Percentiles rank a stretch among this genome's conserved stretches.
Evolutionary conservation across 2,888 invertebrate genomes (phyloP).

Genomic region (Tetragonula carbonaria): DNA sequence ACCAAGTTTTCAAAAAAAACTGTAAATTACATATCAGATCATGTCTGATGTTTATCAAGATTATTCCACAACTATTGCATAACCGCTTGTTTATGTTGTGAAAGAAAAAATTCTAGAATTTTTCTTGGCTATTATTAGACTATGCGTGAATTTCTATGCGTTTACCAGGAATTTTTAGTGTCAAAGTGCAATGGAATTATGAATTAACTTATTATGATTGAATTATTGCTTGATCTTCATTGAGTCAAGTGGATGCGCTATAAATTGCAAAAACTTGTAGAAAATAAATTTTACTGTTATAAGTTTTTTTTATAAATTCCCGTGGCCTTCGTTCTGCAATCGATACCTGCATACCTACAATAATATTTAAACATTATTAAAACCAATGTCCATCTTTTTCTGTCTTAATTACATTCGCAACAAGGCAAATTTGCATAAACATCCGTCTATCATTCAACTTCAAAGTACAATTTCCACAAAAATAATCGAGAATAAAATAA

Average conservation of each 20-base stretch:
- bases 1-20: neutral
- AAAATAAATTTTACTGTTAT: neutral
- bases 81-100: neutral
- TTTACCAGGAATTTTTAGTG: neutral
- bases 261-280: neutral
- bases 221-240: too few relatives aligned
- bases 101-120: neutral
- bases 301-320: too few relatives aligned
- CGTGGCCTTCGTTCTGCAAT: too few relatives aligned
- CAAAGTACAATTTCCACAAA: neutral
- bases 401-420: neutral
- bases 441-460: neutral
- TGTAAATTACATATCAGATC: neutral
- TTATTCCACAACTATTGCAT: neutral
- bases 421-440: neutral
- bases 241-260: neutral
- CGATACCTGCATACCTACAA: neutral
- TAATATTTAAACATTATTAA: neutral
- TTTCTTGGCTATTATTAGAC: neutral
- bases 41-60: neutral
- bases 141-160: neutral
- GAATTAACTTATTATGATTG: too few relatives aligned
- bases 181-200: neutral
- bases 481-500: neutral
- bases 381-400: neutral